Evolutionary conservation across 1,140 invertebrate species (phyloP), one percentile per base, ranked within the genome.

Genomic region (Drosophila ohnishii): DNA sequence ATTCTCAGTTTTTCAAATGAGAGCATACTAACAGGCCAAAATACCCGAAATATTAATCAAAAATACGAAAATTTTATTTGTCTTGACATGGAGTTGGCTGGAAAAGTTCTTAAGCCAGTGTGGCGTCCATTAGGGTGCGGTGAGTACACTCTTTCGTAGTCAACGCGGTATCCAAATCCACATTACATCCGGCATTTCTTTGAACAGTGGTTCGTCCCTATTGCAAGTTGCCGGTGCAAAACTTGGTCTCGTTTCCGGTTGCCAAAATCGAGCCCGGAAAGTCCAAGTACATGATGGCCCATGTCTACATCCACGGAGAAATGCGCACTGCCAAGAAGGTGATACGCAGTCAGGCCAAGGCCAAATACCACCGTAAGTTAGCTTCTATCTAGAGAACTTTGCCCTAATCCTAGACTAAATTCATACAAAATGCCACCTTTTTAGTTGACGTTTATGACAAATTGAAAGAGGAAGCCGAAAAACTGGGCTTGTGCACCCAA

Each of bases 311-410:
- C 5, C 82, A 85, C 25, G 82, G 78, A 3, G 59, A 75, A 5
- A 69, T 64, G 64, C 61, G 42, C 8, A 50, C 19, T 30, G 70
- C 82, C 10, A 81, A 61, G 48, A 44, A 44, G 4, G 74, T 85
- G 9, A 45, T 85, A 9, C 82, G 82, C 10, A 67, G 53, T 40
- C 16, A 40, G 2, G 14, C n/a, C 32, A 51, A 30, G 6, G 64
- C 60, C 13, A 86, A 85, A 37, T 78, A 75, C 28, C 82, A 85
- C 56, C 28, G 82, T 85, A 35, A 81, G 82, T 84, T 34, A 1
- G 2, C 2, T 34, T 34, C 16, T 4, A 22, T 8, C 4, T 14
- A 28, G 44, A 16, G 8, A 44, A 10, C 42, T 22, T 10, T n/a
- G 7, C 14, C 7, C 0, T 19, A 35, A 14, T 35, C 5, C 11